These are phyloP conservation scores for Trissoscelio sp. DNA, from an alignment of 2,888 invertebrate species.

Conservation along the genomic window DNA sequence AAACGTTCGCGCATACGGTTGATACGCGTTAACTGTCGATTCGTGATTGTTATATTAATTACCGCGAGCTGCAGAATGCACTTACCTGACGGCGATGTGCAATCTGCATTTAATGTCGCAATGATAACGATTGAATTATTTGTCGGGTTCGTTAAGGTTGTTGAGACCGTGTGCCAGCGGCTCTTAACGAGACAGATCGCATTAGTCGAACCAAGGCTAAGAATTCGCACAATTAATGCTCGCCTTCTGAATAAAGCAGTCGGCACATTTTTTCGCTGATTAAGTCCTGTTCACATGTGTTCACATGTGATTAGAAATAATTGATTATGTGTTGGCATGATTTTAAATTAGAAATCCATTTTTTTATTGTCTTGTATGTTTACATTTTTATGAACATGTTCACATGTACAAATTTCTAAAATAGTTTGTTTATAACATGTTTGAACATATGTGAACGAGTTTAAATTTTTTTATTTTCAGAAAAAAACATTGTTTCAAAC, in stretches of 20 bases:
- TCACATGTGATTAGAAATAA: not conserved
- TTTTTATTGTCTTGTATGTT: not conserved
- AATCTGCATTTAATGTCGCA: constrained; percentile 28
- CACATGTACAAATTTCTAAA: too few relatives aligned
- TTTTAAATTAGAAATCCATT: too few relatives aligned
- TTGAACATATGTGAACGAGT: too few relatives aligned
- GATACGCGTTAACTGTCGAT: constrained; percentile 8
- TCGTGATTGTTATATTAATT: constrained; percentile 39
- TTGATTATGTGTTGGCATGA: not conserved
- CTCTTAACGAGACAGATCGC: constrained; percentile 25
- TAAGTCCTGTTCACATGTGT: not conserved
- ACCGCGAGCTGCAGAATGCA: constrained; percentile 3
- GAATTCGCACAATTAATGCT: constrained; percentile 30
- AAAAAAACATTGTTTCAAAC: too few relatives aligned
- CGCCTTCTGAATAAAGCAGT: constrained; percentile 9
- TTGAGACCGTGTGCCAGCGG: not conserved
- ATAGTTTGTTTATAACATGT: too few relatives aligned
- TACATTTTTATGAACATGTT: too few relatives aligned
- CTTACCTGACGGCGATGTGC: constrained; percentile 11
- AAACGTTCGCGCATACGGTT: not conserved
- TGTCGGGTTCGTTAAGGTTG: constrained; percentile 17
- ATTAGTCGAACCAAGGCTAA: constrained; percentile 37
- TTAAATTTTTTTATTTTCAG: too few relatives aligned
- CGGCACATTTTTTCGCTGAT: not conserved
- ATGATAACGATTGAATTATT: constrained; percentile 40